Base-by-base conservation (phyloP, 2,113 vertebrate species). In the Pristiophorus japonicus region DNA sequence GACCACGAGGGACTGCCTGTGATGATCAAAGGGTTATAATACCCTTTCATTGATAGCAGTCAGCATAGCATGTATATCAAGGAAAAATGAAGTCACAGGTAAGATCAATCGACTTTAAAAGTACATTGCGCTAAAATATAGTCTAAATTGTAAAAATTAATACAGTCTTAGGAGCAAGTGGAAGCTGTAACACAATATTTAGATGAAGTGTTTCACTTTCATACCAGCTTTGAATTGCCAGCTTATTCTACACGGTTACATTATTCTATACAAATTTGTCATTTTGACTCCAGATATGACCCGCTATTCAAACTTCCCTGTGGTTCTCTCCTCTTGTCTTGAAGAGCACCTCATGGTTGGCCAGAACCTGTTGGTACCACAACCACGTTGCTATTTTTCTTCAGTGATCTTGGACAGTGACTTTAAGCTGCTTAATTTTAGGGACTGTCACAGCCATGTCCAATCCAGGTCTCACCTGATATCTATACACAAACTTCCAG, bases 191-290 rank as follows among this genome's bases (percentile, higher is more conserved):
- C 3, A 67, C 6, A 27, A 47, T 45, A 1, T 67, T 45, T 5
- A 94, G 18, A 10, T 94, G 20, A 94, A 94, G 24, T 27, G 88
- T 51, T 94, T 70, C 10, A 70, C 38, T 94, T 94, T 94, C 42
- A 70, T 10, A 30, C n/a, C n/a, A n/a, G n/a, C 66, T 47, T 27
- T 18, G 66, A 94, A 34, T 94, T 51, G 65, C 65, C n/a, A 62
- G 14, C 24, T 34, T 30, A 24, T 73, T 94, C 24, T 51, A 22
- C 3, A 70, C 5, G 63, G 20, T n/a, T 38, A 42, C 59, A 63
- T 92, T 92, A 63, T 63, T 30, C 47, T 27, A 88, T n/a, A 10
- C 27, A 59, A 55, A 92, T 20, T 34, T 34, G n/a, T 94, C 66
- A 70, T 11, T 94, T 45, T 70, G 30, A 51, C 24, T 30, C 18